Evolutionary conservation across 2,888 invertebrate genomes (phyloP), one percentile per base, ranked within the genome.

Genomic region (Charanyca ferruginea): DNA sequence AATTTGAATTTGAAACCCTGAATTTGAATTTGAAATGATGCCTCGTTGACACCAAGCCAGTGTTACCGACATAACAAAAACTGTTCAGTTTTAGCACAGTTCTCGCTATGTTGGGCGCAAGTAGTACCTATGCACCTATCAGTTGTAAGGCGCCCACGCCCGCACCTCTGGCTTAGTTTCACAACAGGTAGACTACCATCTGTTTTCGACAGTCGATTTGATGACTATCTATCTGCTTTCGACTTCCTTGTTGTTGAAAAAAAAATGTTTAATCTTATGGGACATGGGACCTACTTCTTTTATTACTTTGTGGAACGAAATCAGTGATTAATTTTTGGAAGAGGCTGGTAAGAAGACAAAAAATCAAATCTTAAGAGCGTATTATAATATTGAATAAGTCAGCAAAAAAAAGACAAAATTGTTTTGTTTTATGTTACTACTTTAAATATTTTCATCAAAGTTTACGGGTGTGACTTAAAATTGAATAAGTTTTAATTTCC

Each of bases 111-210:
- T 20, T 44, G 38, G 62, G 28, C 42, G 5, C 44, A 25, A 71
- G 62, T 70, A 48, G 20, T 61, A 32, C 32, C 32, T 11, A 32
- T 32, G 32, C 38, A 38, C 16, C 16, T 13, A 67, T 41, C 51
- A 32, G 44, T 67, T 51, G 72, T 62, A 45, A 41, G 67, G 45
- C 67, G 28, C 72, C 67, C 72, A 67, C 66, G 38, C 49, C 16
- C 35, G 42, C 42, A 67, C 62, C 72, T 49, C 48, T 25, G 25
- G 48, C 25, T 70, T 45, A 42, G 35, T 67, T 63, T 67, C 67
- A 32, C 63, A 67, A 72, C 72, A 63, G 51, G 64, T 63, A 38
- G 9, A 9, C n/a, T 72, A 51, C 72, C 72, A 51, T 5, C 7
- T 28, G 28, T 72, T 67, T 49, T 62, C 70, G 44, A 45, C 11